Base-by-base conservation (phyloP, 2,797 vertebrate genomes). In the Danionella dracula region DNA sequence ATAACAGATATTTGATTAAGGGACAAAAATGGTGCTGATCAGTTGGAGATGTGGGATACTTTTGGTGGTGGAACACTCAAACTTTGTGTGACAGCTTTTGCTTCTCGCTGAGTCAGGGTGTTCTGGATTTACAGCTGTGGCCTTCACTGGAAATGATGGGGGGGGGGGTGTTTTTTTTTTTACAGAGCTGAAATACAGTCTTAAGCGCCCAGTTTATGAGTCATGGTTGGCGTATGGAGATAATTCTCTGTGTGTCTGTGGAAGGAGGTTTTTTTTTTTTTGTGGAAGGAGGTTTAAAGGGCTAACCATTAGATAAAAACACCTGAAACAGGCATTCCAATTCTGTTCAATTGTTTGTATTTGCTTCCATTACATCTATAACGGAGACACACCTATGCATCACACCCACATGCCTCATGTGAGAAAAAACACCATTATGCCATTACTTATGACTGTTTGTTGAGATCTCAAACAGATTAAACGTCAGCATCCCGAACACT, bases 71-170 rank as follows among this genome's bases (percentile, higher is more conserved):
- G 50, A 78, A 71, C 49, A 62, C 75, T 77, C 66, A 71, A 65
- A 77, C 68, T 83, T 81, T 76, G 80, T 82, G 84, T 82, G 79
- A 82, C 62, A 76, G 77, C 72, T 80, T 74, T 65, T 58, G 70
- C 69, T 83, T 81, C 46, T 27, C 75, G 87, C 84, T 88, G 87
- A 88, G 77, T 87, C 83, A 77, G 81, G 83, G 64, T 13, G 10
- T 66, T 55, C 57, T 45, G 72, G 81, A 88, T 88, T 80, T 88
- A 86, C 82, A 79, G 82, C 50, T n/a, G 44, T 50, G 59, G 59
- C 69, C 76, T 80, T 79, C 79, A 72, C 55, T 54, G 70, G 59
- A 66, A 69, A 53, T 54, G 58, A 44, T 75, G 73, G 38, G 57
- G 53, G 35, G 61, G 32, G 44, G 6, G 38, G 21, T 70, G 67